These are phyloP conservation scores for Cephus sareptanus DNA, from an alignment of 2,888 invertebrate species.

Conservation along the genomic window DNA sequence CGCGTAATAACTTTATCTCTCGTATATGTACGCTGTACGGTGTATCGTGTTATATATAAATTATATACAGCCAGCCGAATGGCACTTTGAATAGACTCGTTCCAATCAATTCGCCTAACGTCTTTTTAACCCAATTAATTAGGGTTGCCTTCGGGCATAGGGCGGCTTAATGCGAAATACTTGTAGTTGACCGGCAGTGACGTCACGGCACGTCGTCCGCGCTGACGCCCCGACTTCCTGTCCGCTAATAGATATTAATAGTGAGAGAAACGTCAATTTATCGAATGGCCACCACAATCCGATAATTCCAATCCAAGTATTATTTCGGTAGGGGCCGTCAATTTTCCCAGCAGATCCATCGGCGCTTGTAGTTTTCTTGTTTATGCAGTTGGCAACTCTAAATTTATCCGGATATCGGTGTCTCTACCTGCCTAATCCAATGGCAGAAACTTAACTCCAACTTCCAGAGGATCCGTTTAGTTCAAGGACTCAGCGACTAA, in stretches of 20 bases:
- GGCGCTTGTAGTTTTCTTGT: not conserved
- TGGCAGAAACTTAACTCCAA: not conserved
- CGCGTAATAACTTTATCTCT: constrained; percentile 49
- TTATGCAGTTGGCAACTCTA: not conserved
- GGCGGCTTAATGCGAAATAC: constrained; percentile 62
- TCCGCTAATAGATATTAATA: constrained; percentile 63
- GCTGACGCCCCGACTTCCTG: constrained; percentile 48
- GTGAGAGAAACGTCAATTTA: constrained; percentile 29
- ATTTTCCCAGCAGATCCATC: constrained; percentile 19
- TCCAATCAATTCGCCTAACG: constrained; percentile 59
- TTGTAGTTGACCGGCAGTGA: constrained; percentile 63
- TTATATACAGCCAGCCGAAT: constrained; percentile 1
- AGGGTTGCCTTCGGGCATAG: constrained; percentile 24
- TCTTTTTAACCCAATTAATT: constrained; percentile 65
- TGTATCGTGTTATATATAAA: constrained; percentile 6
- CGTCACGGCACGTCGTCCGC: constrained; percentile 55
- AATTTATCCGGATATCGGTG: not conserved
- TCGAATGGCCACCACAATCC: constrained; percentile 7
- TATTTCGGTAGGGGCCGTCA: not conserved
- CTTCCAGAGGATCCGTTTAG: not conserved
- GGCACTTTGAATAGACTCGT: constrained; percentile 25
- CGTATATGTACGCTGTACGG: not conserved
- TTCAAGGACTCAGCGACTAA: not conserved
- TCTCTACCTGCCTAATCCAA: not conserved
- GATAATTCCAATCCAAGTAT: constrained; percentile 12